These are phyloP conservation scores for Hippocampus barbouri DNA, from an alignment of 2,113 vertebrate genomes.

Conservation along the genomic window DNA sequence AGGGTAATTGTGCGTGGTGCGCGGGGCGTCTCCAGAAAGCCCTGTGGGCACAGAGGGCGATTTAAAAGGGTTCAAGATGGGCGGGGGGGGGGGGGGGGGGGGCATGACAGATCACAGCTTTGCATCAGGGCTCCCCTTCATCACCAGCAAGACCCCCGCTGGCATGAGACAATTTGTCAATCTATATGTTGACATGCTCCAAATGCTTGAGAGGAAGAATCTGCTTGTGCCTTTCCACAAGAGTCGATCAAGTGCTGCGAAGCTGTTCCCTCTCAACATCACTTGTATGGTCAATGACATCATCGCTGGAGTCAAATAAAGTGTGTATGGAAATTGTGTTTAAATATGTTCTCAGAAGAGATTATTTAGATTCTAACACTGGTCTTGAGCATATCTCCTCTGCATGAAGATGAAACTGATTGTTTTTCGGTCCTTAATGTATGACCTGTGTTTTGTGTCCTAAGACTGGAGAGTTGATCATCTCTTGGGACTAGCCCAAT, in stretches of 20 bases:
- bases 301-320: conserved; percentile 51
- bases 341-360: conserved; percentile 51
- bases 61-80: conserved; percentile 27
- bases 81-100: conserved; percentile 12
- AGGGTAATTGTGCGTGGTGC: conserved; percentile 57
- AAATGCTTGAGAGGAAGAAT: conserved; percentile 21
- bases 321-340: conserved; percentile 29
- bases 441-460: conserved; percentile 22
- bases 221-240: conserved; percentile 4
- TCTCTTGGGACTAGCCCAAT: conserved; percentile 41
- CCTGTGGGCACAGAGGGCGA: conserved; percentile 37
- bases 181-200: conserved; percentile 38
- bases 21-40: conserved; percentile 36
- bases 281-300: conserved; percentile 39
- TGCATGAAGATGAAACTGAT: conserved; percentile 23
- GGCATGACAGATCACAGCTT: conserved; percentile 52
- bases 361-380: conserved; percentile 48
- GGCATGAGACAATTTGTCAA: conserved; percentile 44
- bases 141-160: conserved; percentile 30
- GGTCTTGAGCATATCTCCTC: conserved; percentile 48
- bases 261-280: conserved; percentile 38
- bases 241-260: conserved; percentile 35
- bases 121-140: conserved; percentile 48
- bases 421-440: conserved; percentile 20
- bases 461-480: conserved; percentile 24